Conservation (phyloP, 2,797 vertebrate species). For the Rhyacichthys aspro region DNA sequence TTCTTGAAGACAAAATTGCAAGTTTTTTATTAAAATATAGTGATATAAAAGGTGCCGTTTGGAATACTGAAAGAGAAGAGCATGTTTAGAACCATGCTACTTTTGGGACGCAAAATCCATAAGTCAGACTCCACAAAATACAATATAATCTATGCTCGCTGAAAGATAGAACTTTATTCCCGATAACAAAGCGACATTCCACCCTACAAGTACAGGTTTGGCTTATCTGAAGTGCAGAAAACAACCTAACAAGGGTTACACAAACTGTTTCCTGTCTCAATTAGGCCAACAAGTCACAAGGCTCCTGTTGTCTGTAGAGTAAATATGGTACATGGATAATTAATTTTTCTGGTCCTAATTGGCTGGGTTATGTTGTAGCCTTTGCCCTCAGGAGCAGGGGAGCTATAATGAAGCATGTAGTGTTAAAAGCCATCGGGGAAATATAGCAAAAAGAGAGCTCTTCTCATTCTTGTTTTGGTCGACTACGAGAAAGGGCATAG, state of each 20-base stretch:
- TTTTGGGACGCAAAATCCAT: too few species aligned
- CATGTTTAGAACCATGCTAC: too few species aligned
- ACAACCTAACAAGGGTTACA: background rate
- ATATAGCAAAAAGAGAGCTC: slow-evolving; percentile 4
- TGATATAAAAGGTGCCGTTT: too few species aligned
- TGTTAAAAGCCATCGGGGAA: slow-evolving; percentile 15
- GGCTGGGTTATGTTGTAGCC: slow-evolving; percentile 20
- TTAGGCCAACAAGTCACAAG: slow-evolving; percentile 29
- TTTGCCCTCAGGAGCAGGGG: slow-evolving; percentile 19
- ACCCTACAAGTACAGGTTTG: too few species aligned
- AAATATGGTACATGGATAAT: slow-evolving; percentile 37
- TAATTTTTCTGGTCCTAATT: slow-evolving; percentile 50
- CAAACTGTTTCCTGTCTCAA: slow-evolving; percentile 2
- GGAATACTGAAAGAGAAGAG: too few species aligned
- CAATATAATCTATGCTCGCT: too few species aligned
- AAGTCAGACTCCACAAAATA: too few species aligned
- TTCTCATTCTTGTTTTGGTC: slow-evolving; percentile 17
- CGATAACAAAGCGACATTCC: too few species aligned
- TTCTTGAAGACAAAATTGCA: too few species aligned
- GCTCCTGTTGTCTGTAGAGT: slow-evolving; percentile 11
- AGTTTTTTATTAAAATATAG: too few species aligned
- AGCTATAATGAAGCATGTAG: slow-evolving; percentile 30
- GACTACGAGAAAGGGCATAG: slow-evolving; percentile 24
- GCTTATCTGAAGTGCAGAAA: too few species aligned
- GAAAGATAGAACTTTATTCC: too few species aligned